Conservation (phyloP, 2,888 invertebrate species). For the Mylabris sibirica region DNA sequence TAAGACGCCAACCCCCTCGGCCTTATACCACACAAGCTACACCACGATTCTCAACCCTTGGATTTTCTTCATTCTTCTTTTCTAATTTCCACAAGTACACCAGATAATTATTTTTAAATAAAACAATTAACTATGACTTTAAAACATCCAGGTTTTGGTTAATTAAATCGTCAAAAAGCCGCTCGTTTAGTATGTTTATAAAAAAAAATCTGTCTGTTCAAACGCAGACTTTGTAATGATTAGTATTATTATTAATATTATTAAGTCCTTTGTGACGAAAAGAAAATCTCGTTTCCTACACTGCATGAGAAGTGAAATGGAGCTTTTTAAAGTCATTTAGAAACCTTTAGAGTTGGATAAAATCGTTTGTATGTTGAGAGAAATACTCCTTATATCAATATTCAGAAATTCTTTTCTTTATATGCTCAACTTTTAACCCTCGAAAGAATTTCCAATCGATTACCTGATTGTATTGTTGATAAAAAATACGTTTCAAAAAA, state of each 20-base stretch:
- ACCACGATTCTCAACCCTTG: not conserved
- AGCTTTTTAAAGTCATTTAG: not conserved
- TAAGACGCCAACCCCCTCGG: constrained; percentile 5
- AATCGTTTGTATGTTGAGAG: not conserved
- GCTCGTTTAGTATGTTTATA: not conserved
- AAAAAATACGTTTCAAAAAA: not conserved
- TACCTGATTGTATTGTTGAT: not conserved
- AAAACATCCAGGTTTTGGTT: not conserved
- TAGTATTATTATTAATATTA: not conserved
- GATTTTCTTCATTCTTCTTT: not conserved
- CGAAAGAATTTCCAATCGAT: constrained; percentile 2
- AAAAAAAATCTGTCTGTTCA: not conserved
- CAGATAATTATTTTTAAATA: not conserved
- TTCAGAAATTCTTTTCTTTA: not conserved
- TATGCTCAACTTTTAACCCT: not conserved
- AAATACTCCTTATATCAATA: not conserved
- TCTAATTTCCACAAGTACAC: not conserved
- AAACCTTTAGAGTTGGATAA: not conserved
- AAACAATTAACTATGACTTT: not conserved
- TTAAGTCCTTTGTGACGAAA: not conserved
- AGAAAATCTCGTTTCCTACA: not conserved
- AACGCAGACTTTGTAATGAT: not conserved
- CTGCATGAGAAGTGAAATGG: not conserved
- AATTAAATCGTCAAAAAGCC: not conserved
- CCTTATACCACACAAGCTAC: not conserved